Evolutionary conservation across 2,888 invertebrate genomes (phyloP), one percentile per base, ranked within the genome.

Genomic region (Trachelus tabidus): DNA sequence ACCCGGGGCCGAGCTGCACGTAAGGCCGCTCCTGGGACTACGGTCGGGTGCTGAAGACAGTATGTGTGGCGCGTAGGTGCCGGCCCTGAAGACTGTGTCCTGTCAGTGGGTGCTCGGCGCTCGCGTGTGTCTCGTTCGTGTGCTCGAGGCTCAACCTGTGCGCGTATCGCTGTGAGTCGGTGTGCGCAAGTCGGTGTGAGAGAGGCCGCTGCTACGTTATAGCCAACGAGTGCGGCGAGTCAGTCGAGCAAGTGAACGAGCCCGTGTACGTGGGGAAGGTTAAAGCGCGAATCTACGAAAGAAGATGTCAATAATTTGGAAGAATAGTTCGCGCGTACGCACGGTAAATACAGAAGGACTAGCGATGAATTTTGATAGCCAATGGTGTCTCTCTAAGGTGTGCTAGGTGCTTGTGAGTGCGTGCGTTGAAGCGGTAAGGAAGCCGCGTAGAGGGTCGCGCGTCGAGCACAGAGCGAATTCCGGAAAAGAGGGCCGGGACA

Each of bases 241-340:
- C 83, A 85, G 85, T 86, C 85, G 86, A 85, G 84, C 86, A 85
- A 86, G 84, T 80, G 82, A 83, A 81, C 80, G 73, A 69, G 79
- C 75, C 69, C 73, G 79, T 78, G 80, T 78, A 79, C 80, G 77
- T 77, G 79, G 68, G 73, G 75, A 75, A 73, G 30, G 73, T 75
- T 81, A 78, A 34, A 37, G 80, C 76, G 81, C 77, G 76, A 34
- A 68, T 40, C 37, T n/a, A 37, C 77, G 40, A 76, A 35, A 69
- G 83, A 85, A 87, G 85, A 89, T 89, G 89, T 87, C 88, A 87
- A 89, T 89, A 88, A 86, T 88, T 86, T 79, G 83, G 83, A 84
- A 82, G 81, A 83, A 83, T 73, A 78, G 79, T 78, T 77, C 71
- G 80, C 75, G 56, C 40, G 76, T 81, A 75, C 71, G 76, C 71